Evolutionary conservation across 2,888 invertebrate species (phyloP), one percentile per base, ranked within the genome.

Genomic region (Elysia crispata): DNA sequence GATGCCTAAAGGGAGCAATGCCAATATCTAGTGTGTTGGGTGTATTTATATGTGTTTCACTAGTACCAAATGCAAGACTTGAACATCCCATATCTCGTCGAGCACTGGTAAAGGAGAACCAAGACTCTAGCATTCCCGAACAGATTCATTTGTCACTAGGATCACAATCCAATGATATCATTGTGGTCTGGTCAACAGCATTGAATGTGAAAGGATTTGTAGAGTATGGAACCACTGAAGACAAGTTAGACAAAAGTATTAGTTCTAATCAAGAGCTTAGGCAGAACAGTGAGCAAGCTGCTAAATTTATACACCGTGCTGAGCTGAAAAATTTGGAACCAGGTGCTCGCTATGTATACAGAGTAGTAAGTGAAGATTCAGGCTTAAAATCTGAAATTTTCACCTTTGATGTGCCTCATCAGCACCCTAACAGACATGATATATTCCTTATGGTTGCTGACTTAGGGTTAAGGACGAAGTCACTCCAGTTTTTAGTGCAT

Each of bases 391-490:
- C 89, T 85, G 85, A 89, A 1, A 77, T 89, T 20, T 91, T 86
- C 76, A 86, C 86, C 77, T 92, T 92, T 82, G 86, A 80, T 0
- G 84, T 91, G 1, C 88, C 90, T 33, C 82, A 84, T 67, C 83
- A 80, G 69, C 85, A 85, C 11, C 83, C 84, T 1, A 83, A 87
- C 25, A 88, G 85, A 76, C 81, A 82, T 33, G 88, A 90, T 41
- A 83, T 84, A 1, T 88, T 89, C 73, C 88, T 91, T 83, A 84
- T 92, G 13, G 88, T 88, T 81, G 91, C 90, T 15, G 91, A 92
- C 79, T 81, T 92, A 77, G 91, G 91, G 23, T 83, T 87, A 31
- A 72, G 78, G 11, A 84, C 89, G 0, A 80, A 83, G 54, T 83
- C 85, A 72, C 82, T 89, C 13, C 83, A 85, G 72, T 87, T 87